Base-by-base conservation (phyloP, 1,140 invertebrate genomes). In the Sycobia sp. region DNA sequence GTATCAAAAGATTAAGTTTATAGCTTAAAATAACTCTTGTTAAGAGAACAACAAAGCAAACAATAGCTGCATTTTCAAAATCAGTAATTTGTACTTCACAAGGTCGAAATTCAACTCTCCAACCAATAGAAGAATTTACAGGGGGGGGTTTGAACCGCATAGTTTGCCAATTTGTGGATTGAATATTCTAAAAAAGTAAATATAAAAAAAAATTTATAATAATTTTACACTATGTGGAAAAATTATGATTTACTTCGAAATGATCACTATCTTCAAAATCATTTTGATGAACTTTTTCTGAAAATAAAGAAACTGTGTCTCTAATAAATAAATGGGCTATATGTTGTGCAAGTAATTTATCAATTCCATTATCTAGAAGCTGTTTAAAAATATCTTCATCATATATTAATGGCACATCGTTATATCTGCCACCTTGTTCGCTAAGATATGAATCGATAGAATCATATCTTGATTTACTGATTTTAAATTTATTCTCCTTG, bases 81-180 rank as follows among this genome's bases (percentile, higher is more conserved):
- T 99, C 97, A 1, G 97, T 98, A 53, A 99, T 87, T 83, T 99
- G 98, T 7, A 95, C 90, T 85, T 99, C 98, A 79, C 96, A 99
- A 34, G 98, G 97, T 44, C 98, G 88, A 83, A 99, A 99, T 84
- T 99, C 98, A 2, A 99, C 98, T 66, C 98, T 86, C 98, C 98
- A 99, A 16, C 98, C 97, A 77, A 99, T 98, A 39, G 91, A 88
- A 11, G 95, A 97, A 75, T 96, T 90, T 1, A 93, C 91, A 20
- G 95, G 94, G 59, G 98, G 97, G 44, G 96, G 95, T 82, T 99
- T 99, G 82, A 99, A 99, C 16, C 98, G 86, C 97, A 99, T 98
- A 9, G 97, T 98, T 85, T 99, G 97, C 98, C 98, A 99, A 83
- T 99, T 99, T 7, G 98, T 99, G 0, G 97, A 99, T 80, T 99